Percentiles rank a stretch among this genome's conserved stretches.
These are phyloP conservation scores for Mantis religiosa DNA, from an alignment of 2,888 invertebrate species.

Conservation along the genomic window DNA sequence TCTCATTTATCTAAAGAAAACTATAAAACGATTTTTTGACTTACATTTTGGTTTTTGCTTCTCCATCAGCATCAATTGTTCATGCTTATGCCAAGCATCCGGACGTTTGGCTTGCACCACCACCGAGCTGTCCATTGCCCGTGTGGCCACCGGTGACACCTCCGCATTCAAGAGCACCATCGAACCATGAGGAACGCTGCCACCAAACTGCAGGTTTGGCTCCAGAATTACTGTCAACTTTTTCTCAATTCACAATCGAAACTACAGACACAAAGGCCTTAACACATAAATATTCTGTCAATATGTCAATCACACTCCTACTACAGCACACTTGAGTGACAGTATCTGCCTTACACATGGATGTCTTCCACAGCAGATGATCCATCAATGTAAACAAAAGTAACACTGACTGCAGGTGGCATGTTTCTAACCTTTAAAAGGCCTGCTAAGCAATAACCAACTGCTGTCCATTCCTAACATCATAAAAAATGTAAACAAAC, in stretches of 20 bases:
- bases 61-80: conserved; percentile 69
- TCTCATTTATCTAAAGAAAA: background rate
- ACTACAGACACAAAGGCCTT: conserved; percentile 23
- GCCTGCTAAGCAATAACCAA: background rate
- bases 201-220: conserved; percentile 50
- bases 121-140: conserved; percentile 40
- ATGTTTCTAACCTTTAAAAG: background rate
- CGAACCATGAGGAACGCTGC: conserved; percentile 41
- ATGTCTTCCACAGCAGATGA: background rate
- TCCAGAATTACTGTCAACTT: conserved; percentile 50
- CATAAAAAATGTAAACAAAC: conserved; percentile 43
- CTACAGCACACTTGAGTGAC: too few species aligned
- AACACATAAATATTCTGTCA: background rate
- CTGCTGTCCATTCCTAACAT: background rate
- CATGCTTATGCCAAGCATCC: conserved; percentile 68
- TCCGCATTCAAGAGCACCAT: conserved; percentile 43
- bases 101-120: conserved; percentile 40
- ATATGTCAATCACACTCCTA: background rate
- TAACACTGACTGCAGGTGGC: background rate
- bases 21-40: conserved; percentile 39
- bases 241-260: conserved; percentile 17
- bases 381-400: background rate
- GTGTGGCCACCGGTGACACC: conserved; percentile 50
- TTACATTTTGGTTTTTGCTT: conserved; percentile 67
- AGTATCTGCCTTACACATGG: background rate